Base-by-base conservation (phyloP, 2,797 vertebrate species). In the Karalla daura region DNA sequence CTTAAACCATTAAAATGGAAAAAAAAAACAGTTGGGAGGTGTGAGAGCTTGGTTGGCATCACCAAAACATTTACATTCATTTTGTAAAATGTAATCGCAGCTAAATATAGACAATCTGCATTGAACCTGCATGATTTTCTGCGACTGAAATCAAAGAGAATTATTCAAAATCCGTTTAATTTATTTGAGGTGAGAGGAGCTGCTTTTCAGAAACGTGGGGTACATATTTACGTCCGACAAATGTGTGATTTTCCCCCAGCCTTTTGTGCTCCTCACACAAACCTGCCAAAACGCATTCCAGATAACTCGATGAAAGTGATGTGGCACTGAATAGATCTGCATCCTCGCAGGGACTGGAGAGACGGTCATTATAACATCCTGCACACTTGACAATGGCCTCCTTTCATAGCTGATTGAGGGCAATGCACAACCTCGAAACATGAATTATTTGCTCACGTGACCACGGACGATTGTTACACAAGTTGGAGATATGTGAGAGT, bases 361-460 rank as follows among this genome's bases (percentile, higher is more conserved):
- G 15, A 46, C 62, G 45, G 17, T 30, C 32, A 46, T 30, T 39
- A 17, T 18, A 30, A 54, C 41, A 37, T 17, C n/a, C 24, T 12
- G n/a, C 23, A 65, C 33, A 32, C 25, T 30, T 46, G 24, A 47
- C 11, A 41, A 6, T 39, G 49, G 59, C 32, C 27, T 63, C 20
- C 7, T 5, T 24, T 27, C 30, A n/a, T 35, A 5, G n/a, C 21
- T 43, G 4, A 3, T 35, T 40, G n/a, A 28, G 35, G 14, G 15
- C 40, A 27, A 39, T 56, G 14, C 4, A 18, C 37, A 54, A 32
- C 33, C 60, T 23, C 15, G 12, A 13, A 7, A 25, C 35, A 25
- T 20, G 17, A 20, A 23, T 36, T 23, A 37, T 24, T n/a, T 37
- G 9, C 35, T 25, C 6, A 11, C 25, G 25, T 17, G 33, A 12